These are phyloP conservation scores for Acanthurus leucopareius DNA, from an alignment of 2,797 vertebrate genomes.

Conservation along the genomic window DNA sequence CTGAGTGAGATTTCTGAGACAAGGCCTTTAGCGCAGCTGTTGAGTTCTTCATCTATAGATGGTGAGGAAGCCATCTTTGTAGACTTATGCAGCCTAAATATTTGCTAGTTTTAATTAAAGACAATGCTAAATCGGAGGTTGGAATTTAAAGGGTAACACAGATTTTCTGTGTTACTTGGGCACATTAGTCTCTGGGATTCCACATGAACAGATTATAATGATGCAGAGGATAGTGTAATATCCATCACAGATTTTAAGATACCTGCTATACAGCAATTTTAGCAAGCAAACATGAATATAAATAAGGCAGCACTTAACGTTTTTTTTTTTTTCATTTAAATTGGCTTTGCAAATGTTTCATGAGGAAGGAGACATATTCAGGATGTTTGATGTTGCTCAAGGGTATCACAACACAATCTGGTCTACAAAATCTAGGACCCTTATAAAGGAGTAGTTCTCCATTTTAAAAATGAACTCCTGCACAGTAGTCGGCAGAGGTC, in stretches of 20 bases:
- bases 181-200: neutral
- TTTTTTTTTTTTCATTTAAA: neutral
- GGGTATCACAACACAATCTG: neutral
- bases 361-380: neutral
- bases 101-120: constrained; percentile 19
- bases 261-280: neutral
- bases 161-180: neutral
- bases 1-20: constrained; percentile 3
- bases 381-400: neutral
- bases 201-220: neutral
- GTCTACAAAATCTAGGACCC: too few relatives aligned
- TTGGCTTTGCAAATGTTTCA: neutral
- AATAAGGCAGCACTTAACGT: neutral
- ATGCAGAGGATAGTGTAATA: neutral
- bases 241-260: neutral
- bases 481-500: too few relatives aligned
- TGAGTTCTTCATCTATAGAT: constrained; percentile 10
- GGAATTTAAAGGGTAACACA: neutral
- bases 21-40: neutral
- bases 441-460: too few relatives aligned
- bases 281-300: neutral
- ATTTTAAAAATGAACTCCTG: too few relatives aligned
- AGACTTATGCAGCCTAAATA: constrained; percentile 11
- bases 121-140: neutral
- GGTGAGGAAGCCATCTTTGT: neutral